phyloP scores from a whole-genome alignment of 2,113 vertebrate species.

The Phrynocephalus versicolor region DNA sequence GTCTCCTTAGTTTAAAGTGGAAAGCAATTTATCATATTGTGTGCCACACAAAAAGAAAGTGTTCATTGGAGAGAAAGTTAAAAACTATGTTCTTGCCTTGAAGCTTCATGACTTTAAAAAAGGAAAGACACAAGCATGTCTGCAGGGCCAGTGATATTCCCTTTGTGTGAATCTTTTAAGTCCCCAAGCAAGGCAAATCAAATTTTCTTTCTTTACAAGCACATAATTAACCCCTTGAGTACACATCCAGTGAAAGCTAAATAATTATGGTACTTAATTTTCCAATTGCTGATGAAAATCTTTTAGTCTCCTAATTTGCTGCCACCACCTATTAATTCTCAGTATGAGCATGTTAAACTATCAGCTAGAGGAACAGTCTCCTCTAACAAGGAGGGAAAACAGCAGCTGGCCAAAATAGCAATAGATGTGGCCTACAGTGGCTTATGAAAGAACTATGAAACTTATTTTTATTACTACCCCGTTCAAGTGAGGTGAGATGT shows the following conservation, averaged over 20 bases:
- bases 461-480: accelerated
- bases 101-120: background rate
- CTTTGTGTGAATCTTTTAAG: background rate
- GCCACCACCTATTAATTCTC: background rate
- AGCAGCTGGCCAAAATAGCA: background rate
- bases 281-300: conserved; percentile 36
- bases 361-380: background rate
- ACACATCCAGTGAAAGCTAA: conserved; percentile 28
- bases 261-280: conserved; percentile 16
- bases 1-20: accelerated
- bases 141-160: background rate
- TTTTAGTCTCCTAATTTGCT: conserved; percentile 26
- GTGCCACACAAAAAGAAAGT: accelerated
- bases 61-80: accelerated
- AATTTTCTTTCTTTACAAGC: background rate
- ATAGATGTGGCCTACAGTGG: accelerated
- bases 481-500: background rate
- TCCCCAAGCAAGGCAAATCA: conserved; percentile 4
- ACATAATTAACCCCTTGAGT: conserved; percentile 42
- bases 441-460: accelerated
- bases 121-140: background rate
- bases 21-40: accelerated
- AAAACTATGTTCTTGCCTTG: background rate
- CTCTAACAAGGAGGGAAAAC: background rate
- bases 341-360: background rate